Conservation (phyloP, 53 echinoderm and acorn worm genomes). For the Paracentrotus lividus region DNA sequence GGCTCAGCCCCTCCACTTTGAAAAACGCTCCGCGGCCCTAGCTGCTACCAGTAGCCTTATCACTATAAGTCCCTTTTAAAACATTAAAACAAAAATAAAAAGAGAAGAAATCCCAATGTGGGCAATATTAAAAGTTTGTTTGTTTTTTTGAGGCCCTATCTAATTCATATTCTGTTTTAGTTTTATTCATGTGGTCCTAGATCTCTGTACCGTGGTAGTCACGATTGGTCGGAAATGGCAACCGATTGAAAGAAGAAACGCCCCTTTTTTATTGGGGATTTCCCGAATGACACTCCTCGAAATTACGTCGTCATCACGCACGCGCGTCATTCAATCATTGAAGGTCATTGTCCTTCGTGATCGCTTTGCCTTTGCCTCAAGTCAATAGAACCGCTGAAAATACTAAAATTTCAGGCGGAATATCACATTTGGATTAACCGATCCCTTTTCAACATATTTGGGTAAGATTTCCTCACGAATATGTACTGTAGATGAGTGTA, state of each 20-base stretch:
- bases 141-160: too few species aligned
- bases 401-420: background rate
- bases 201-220: background rate
- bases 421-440: background rate
- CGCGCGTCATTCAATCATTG: background rate
- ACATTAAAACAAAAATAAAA: too few species aligned
- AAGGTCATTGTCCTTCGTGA: background rate
- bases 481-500: background rate
- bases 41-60: too few species aligned
- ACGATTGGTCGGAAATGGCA: background rate
- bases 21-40: too few species aligned
- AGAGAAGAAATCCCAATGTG: too few species aligned
- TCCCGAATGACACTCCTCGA: background rate
- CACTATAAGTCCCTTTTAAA: too few species aligned
- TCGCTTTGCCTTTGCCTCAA: background rate
- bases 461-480: background rate
- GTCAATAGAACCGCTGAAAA: background rate
- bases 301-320: background rate
- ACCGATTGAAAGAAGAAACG: background rate
- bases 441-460: background rate
- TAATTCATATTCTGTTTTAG: too few species aligned
- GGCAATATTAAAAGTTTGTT: too few species aligned
- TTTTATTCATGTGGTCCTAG: too few species aligned
- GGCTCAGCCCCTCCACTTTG: too few species aligned
- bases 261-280: constrained; percentile 52